Evolutionary conservation across 1,140 invertebrate species (phyloP), one percentile per base, ranked within the genome.

Genomic region (Drosophila elegans): DNA sequence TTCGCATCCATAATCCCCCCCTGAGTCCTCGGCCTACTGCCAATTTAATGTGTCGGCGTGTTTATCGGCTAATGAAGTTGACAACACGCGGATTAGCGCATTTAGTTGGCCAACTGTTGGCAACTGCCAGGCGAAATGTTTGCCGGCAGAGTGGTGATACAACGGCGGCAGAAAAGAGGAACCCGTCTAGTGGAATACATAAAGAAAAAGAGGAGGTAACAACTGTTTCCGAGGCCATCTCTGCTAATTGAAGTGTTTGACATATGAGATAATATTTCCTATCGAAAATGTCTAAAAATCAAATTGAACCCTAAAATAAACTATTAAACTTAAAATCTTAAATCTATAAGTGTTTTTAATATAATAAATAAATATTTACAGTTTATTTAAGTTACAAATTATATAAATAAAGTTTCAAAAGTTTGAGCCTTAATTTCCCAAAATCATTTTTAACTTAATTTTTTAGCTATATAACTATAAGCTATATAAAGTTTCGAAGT

Each of bases 41-140:
- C 83, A 90, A 91, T 91, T 89, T 89, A 91, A 91, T 90, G 84
- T 91, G 90, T 90, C 90, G 90, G 90, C 90, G 90, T 91, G 91
- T 91, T 92, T 92, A 92, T 92, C 91, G 89, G 85, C 91, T 92
- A 92, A 92, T 92, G 91, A 92, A 92, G 91, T 92, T 92, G 91
- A 92, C 91, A 92, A 92, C 91, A 92, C 91, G 82, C 91, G 89
- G 89, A 92, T 92, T 92, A 92, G 80, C 91, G 91, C 91, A 92
- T 89, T 89, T 89, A 89, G 80, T 80, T 72, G 81, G 83, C 82
- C 83, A 86, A 88, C 82, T 86, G 82, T 60, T 74, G 74, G 74
- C 73, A 69, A 57, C 72, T 68, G 73, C 46, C 66, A 41, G 25
- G 46, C 21, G 2, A 25, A 52, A 27, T 25, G 61, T 16, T 51